A percentile compares a stretch with the other conserved stretches of the same genome.
Conservation (phyloP, 2,888 invertebrate genomes). For the Creontiades dilutus region DNA sequence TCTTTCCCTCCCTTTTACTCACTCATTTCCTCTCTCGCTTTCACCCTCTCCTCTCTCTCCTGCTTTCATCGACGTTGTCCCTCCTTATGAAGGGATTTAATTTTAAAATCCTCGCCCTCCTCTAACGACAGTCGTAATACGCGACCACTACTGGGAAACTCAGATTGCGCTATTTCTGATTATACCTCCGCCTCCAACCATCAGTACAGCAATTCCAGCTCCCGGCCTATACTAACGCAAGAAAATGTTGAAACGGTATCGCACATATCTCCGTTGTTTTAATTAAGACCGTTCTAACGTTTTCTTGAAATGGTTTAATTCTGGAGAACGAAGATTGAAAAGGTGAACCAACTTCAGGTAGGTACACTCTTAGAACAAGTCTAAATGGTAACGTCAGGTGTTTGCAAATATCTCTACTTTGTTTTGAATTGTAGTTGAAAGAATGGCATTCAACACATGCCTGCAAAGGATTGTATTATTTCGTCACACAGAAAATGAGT, state of each 20-base stretch:
- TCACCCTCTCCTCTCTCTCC: background rate
- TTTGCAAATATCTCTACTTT: no score
- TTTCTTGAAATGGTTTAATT: no score
- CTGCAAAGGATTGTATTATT: no score
- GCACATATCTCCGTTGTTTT: background rate
- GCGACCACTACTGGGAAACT: background rate
- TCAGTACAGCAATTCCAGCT: no score
- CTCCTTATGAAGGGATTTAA: conserved; percentile 36
- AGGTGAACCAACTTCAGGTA: no score
- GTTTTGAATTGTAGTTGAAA: no score
- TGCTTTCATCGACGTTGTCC: conserved; percentile 37
- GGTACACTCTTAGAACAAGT: no score
- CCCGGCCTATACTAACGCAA: no score
- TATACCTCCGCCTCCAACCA: background rate
- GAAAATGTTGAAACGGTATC: background rate
- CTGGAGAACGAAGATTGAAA: no score
- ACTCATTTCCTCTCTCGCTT: background rate
- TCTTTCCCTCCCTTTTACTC: background rate
- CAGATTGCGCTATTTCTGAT: conserved; percentile 15
- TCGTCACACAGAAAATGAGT: no score
- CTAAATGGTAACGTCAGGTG: no score
- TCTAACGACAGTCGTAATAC: conserved; percentile 27
- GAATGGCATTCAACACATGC: no score
- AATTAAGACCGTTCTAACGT: background rate
- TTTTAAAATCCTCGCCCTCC: conserved; percentile 38